Evolutionary conservation across 2,797 vertebrate species (phyloP).

Genomic region (Enteromius unitaeniatus): DNA sequence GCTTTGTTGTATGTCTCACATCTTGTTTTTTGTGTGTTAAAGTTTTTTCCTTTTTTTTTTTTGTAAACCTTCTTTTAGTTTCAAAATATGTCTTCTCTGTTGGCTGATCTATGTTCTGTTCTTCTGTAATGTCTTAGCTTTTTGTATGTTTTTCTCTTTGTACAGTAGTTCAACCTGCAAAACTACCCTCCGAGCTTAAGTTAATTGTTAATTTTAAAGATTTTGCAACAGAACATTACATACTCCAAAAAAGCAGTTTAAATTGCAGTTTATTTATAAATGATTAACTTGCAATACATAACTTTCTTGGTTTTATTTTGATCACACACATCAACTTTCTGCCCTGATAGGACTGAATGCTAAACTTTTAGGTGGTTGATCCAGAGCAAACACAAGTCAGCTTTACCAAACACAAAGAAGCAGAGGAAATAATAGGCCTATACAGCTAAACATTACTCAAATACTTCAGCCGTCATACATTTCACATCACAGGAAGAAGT

Average conservation of each 20-base stretch:
- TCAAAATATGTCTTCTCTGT: background rate
- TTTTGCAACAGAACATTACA: background rate
- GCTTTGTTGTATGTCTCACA: constrained; percentile 56
- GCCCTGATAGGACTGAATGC: constrained; percentile 69
- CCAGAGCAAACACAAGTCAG: constrained; percentile 73
- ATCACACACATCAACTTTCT: constrained; percentile 27
- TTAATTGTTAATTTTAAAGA: background rate
- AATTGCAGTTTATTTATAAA: background rate
- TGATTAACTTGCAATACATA: constrained; percentile 13
- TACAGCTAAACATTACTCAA: constrained; percentile 68
- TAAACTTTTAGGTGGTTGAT: constrained; percentile 66
- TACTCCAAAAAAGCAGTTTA: no score
- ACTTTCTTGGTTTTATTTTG: constrained; percentile 11
- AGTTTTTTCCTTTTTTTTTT: background rate
- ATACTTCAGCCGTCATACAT: constrained; percentile 65
- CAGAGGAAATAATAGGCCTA: constrained; percentile 66
- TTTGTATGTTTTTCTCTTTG: constrained; percentile 13
- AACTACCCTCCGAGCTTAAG: background rate
- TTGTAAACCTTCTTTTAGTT: background rate
- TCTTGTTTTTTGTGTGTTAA: constrained; percentile 24
- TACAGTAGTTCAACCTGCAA: background rate
- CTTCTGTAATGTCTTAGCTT: background rate
- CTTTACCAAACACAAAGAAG: constrained; percentile 66
- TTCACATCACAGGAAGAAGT: constrained; percentile 60
- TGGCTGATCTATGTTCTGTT: background rate